These are phyloP conservation scores for Pelmatolapia mariae DNA, from an alignment of 2,113 vertebrate species.

Conservation along the genomic window DNA sequence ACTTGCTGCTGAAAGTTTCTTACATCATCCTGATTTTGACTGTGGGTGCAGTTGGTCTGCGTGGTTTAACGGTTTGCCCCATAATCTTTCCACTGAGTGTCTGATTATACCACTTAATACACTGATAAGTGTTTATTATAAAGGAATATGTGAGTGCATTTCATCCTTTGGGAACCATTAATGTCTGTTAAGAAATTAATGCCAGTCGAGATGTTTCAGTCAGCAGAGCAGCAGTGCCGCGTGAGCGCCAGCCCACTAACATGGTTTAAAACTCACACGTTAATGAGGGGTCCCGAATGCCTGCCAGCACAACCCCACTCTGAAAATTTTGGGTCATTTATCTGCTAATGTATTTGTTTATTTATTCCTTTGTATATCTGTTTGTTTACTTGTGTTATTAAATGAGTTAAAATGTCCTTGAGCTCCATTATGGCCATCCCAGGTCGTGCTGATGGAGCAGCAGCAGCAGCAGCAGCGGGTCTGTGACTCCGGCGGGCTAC, in stretches of 20 bases:
- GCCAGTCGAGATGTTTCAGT: neutral
- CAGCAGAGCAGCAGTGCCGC: neutral
- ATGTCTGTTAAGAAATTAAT: neutral
- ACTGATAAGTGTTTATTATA: neutral
- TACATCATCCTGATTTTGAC: neutral
- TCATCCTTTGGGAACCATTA: neutral
- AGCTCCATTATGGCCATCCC: neutral
- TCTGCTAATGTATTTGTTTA: neutral
- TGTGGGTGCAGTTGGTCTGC: neutral
- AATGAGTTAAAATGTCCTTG: neutral
- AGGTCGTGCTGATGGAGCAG: neutral
- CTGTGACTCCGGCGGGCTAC: neutral
- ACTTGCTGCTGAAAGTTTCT: neutral
- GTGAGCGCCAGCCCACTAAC: neutral
- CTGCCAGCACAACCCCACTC: neutral
- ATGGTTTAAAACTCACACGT: neutral
- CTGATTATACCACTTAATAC: neutral
- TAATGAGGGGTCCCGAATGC: neutral
- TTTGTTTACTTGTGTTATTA: neutral
- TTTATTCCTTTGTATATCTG: neutral
- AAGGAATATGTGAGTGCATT: neutral
- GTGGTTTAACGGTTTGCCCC: neutral
- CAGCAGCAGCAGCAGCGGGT: neutral
- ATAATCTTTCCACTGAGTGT: neutral
- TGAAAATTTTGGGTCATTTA: neutral